Conservation (phyloP, 2,888 invertebrate genomes). For the Ormyrus rosae region DNA sequence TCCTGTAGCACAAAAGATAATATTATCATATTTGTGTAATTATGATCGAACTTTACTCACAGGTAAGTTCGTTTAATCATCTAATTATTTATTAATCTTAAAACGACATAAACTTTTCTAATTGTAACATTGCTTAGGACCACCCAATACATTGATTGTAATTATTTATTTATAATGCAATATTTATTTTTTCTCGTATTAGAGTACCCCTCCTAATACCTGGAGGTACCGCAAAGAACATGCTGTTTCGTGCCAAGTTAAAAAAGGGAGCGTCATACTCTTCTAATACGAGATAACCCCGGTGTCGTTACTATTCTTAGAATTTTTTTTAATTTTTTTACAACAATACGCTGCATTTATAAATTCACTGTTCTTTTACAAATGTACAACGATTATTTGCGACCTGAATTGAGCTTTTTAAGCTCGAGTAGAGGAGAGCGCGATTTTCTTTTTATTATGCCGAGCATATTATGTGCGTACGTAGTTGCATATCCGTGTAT, state of each 20-base stretch:
- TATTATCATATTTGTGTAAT: constrained; percentile 55
- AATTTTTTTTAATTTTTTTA: constrained; percentile 23
- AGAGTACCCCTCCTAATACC: constrained; percentile 17
- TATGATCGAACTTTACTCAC: constrained; percentile 2
- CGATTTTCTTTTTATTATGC: background rate
- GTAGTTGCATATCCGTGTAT: constrained; percentile 38
- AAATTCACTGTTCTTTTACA: constrained; percentile 20
- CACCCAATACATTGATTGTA: constrained; percentile 73
- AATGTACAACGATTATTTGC: constrained; percentile 41
- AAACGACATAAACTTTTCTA: constrained; percentile 72
- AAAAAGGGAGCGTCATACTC: constrained; percentile 38
- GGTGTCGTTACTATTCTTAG: constrained; percentile 32
- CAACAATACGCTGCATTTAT: constrained; percentile 23
- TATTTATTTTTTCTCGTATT: constrained; percentile 4
- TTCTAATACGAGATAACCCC: constrained; percentile 30
- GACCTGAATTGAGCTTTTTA: constrained; percentile 29
- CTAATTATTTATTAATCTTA: constrained; percentile 36
- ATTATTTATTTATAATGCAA: constrained; percentile 62
- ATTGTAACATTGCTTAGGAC: constrained; percentile 72
- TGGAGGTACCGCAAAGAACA: background rate
- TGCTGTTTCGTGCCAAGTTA: constrained; percentile 39
- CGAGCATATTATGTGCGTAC: constrained; percentile 47
- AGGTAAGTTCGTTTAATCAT: background rate
- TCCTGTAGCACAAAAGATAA: constrained; percentile 70
- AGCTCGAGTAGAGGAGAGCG: constrained; percentile 17